Evolutionary conservation across 2,888 invertebrate species (phyloP).

Genomic region (Clusia tigrina): DNA sequence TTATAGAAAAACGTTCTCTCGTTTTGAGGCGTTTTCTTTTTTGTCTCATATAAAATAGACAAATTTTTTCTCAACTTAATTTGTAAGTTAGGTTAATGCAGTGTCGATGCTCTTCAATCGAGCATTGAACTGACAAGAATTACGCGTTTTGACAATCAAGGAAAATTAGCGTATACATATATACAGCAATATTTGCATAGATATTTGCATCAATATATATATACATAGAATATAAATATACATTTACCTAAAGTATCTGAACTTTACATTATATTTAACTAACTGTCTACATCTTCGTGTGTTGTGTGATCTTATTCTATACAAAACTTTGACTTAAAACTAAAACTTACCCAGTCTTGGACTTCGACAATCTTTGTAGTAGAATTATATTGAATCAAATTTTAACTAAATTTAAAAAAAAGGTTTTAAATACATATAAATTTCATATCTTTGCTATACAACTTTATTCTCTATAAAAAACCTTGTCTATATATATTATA

Average conservation of each 20-base stretch:
- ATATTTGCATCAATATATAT: constrained; percentile 23
- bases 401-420: constrained; percentile 40
- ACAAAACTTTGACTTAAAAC: constrained; percentile 2
- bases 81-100: constrained; percentile 10
- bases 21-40: background rate
- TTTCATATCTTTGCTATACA: constrained; percentile 28
- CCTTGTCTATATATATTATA: no score
- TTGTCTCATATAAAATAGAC: background rate
- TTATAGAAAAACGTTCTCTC: background rate
- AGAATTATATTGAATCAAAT: constrained; percentile 10
- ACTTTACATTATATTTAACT: constrained; percentile 24
- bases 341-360: constrained; percentile 31
- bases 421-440: constrained; percentile 35
- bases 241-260: background rate
- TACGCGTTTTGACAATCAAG: constrained; percentile 66
- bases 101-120: constrained; percentile 16
- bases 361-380: constrained; percentile 51
- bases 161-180: constrained; percentile 57
- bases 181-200: no score
- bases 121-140: constrained; percentile 51
- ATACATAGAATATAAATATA: constrained; percentile 14
- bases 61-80: background rate
- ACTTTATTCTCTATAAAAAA: constrained; percentile 36
- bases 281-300: constrained; percentile 10
- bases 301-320: constrained; percentile 4